Conservation (phyloP, 2,888 invertebrate species). For the Ennomos quercinarius region DNA sequence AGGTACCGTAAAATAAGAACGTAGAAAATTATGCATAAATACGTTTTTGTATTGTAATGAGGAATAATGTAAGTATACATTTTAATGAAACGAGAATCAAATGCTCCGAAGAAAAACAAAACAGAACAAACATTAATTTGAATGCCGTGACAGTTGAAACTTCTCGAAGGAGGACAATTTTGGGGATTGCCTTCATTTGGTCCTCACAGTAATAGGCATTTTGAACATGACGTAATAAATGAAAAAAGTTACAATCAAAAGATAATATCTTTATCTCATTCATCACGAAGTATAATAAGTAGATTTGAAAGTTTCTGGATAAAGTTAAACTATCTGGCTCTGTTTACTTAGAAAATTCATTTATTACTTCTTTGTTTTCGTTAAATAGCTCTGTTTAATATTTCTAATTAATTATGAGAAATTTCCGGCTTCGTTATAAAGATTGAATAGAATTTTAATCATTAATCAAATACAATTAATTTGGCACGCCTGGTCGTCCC, state of each 20-base stretch:
- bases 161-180: conserved; percentile 79
- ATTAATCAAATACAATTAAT: conserved; percentile 12
- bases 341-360: neutral
- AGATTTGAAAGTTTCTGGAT: conserved; percentile 15
- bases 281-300: conserved; percentile 63
- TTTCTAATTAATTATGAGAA: too few relatives aligned
- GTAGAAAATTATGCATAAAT: conserved; percentile 43
- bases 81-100: conserved; percentile 70
- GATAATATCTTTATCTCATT: conserved; percentile 85
- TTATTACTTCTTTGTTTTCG: neutral
- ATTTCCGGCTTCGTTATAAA: too few relatives aligned
- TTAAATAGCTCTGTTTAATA: too few relatives aligned
- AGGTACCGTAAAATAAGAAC: conserved; percentile 42
- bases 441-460: neutral
- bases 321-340: conserved; percentile 5
- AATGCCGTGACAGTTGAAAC: conserved; percentile 81
- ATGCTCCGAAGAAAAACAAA: conserved; percentile 74
- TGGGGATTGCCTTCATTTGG: conserved; percentile 80
- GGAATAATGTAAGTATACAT: conserved; percentile 57
- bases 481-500: neutral
- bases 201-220: conserved; percentile 75
- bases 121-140: conserved; percentile 83
- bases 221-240: conserved; percentile 82
- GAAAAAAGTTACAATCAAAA: conserved; percentile 83
- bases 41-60: conserved; percentile 45